A percentile compares a stretch with the other conserved stretches of the same genome.
Evolutionary conservation across 2,888 invertebrate species (phyloP).

Genomic region (Spisula subtruncata): DNA sequence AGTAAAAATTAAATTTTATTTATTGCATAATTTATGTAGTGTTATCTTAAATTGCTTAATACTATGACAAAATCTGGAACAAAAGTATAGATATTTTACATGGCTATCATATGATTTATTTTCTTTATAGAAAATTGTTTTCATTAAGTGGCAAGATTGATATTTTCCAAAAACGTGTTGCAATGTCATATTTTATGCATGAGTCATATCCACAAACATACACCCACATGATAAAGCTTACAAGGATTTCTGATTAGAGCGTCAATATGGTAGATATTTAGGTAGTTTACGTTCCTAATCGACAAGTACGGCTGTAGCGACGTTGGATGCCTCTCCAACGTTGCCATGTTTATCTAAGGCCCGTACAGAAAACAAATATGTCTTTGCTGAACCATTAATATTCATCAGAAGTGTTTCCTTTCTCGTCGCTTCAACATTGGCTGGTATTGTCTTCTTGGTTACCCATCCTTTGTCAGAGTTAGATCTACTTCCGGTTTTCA

Average conservation of each 20-base stretch:
- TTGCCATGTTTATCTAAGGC: slow-evolving; percentile 74
- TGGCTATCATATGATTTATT: no score
- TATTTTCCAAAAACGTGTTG: no score
- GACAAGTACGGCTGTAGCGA: slow-evolving; percentile 45
- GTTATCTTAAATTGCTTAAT: no score
- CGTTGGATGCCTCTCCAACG: slow-evolving; percentile 72
- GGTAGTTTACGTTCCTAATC: background rate
- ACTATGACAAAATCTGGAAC: no score
- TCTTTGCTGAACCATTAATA: slow-evolving; percentile 16
- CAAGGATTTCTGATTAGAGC: background rate
- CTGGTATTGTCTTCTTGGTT: background rate
- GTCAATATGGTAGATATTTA: background rate
- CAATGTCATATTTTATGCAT: no score
- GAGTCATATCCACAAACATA: background rate
- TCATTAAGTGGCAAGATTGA: no score
- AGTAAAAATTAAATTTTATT: no score
- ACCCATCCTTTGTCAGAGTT: slow-evolving; percentile 25
- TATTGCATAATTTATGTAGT: no score
- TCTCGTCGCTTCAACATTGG: slow-evolving; percentile 25
- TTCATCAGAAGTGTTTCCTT: slow-evolving; percentile 54
- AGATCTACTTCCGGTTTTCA: slow-evolving; percentile 5
- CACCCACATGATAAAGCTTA: background rate
- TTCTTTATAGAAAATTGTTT: no score
- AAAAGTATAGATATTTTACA: no score
- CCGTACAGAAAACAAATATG: slow-evolving; percentile 73